These are phyloP conservation scores for Pteronura brasiliensis DNA, from an alignment of 2,113 vertebrate species.

Conservation along the genomic window DNA sequence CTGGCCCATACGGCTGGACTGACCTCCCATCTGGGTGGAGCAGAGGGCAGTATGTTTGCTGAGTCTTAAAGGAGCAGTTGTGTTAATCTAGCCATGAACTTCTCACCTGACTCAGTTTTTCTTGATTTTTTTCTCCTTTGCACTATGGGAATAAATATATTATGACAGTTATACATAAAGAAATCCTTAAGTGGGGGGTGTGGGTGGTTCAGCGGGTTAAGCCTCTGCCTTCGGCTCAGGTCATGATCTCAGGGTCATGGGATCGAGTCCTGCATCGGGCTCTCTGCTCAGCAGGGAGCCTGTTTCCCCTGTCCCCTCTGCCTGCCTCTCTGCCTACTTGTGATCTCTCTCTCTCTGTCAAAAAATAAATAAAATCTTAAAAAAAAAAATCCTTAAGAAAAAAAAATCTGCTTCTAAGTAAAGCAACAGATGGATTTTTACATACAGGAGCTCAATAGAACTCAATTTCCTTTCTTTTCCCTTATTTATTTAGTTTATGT, in stretches of 20 bases:
- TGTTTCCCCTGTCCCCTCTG: too few species aligned
- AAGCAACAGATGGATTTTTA: neutral
- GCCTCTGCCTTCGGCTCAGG: too few species aligned
- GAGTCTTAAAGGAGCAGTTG: neutral
- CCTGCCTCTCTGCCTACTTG: too few species aligned
- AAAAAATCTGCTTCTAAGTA: neutral
- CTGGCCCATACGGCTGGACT: accelerated
- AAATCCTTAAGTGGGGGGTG: neutral
- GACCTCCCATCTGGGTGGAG: neutral
- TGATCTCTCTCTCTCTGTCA: too few species aligned
- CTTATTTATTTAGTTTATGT: neutral
- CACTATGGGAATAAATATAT: neutral
- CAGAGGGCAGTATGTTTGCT: neutral
- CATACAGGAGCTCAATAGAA: neutral
- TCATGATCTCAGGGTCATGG: too few species aligned
- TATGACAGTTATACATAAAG: neutral
- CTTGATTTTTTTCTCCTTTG: neutral
- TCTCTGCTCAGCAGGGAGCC: too few species aligned
- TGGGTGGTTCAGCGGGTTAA: too few species aligned
- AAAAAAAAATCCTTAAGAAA: too few species aligned
- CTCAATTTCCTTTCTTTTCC: neutral
- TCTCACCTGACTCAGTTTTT: neutral
- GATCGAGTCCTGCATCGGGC: too few species aligned
- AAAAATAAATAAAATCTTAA: too few species aligned
- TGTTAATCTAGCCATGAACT: neutral